Percentiles rank a stretch among this genome's conserved stretches.
phyloP scores from a whole-genome alignment of 2,797 vertebrate species.

The Muraenolepis orangiensis region DNA sequence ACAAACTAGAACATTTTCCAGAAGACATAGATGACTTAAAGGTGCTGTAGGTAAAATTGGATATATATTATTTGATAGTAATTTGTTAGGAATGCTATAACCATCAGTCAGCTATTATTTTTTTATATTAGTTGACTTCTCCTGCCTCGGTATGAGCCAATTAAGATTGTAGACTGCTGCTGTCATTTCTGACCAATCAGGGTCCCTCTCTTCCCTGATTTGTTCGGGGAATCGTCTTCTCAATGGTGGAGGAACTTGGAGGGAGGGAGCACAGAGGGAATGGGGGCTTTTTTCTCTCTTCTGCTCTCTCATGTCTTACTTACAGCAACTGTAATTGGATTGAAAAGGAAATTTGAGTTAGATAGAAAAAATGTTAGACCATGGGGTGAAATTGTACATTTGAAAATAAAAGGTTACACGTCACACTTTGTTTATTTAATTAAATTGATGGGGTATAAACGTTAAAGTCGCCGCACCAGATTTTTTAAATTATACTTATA shows the following conservation, averaged over 20 bases:
- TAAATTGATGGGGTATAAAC: neutral
- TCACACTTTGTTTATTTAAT: neutral
- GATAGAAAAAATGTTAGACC: neutral
- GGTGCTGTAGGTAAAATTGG: neutral
- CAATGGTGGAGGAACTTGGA: neutral
- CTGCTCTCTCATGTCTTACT: neutral
- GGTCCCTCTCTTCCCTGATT: neutral
- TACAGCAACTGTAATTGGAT: neutral
- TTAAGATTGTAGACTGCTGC: neutral
- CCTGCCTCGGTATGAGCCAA: neutral
- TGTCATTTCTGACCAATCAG: too few relatives aligned
- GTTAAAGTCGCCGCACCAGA: neutral
- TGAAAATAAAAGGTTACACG: neutral
- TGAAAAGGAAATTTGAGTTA: neutral
- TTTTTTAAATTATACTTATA: too few relatives aligned
- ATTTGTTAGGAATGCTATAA: too few relatives aligned
- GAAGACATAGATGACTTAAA: slow-evolving; percentile 14
- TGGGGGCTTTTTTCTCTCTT: neutral
- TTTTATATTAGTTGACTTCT: too few relatives aligned
- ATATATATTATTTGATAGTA: too few relatives aligned
- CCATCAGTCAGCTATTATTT: too few relatives aligned
- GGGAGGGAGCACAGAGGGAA: neutral
- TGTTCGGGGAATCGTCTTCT: neutral
- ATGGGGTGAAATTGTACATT: neutral
- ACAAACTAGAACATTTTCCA: slow-evolving; percentile 64